Evolutionary conservation across 2,797 vertebrate genomes (phyloP), one percentile per base, ranked within the genome.

Genomic region (Argya squamiceps): DNA sequence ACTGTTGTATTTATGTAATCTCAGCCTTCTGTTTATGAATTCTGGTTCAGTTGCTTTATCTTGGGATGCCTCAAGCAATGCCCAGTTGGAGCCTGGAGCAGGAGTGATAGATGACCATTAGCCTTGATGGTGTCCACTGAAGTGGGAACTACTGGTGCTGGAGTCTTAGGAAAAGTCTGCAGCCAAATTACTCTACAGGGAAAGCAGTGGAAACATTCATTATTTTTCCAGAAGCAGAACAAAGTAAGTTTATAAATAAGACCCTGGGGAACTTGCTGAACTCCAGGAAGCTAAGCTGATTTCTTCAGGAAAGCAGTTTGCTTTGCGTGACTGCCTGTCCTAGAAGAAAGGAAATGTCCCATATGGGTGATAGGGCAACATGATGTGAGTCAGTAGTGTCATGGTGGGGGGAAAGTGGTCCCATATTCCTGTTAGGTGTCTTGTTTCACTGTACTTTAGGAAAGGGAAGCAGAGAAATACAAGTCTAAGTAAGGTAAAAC

Each of bases 211-310:
- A 41, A 94, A 52, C 53, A 73, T 81, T 39, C 39, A 71, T 44
- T 94, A 68, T 82, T 82, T 69, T 94, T 84, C 58, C 23, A 84
- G 84, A 63, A 91, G 69, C 46, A 79, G 70, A 87, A 69, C 12
- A 55, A 78, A 73, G 13, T 34, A 75, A 37, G 8, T 78, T 90
- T 81, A 29, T 94, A 84, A 90, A 62, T 75, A 84, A 75, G 74
- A 73, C 59, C 41, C n/a, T 47, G 27, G 29, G 77, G 65, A 86
- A 20, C 27, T 75, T 91, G 65, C 46, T 60, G 89, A 68, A 30
- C 50, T 91, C 69, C 41, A 47, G 58, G 79, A 91, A 82, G 43
- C 39, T 30, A 23, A 49, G 17, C 53, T 81, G 62, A 43, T 50
- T 93, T 78, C 43, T 91, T 37, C 41, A 60, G 84, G 77, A 80